Evolutionary conservation across 2,888 invertebrate genomes (phyloP).

Genomic region (Tetragonula carbonaria): DNA sequence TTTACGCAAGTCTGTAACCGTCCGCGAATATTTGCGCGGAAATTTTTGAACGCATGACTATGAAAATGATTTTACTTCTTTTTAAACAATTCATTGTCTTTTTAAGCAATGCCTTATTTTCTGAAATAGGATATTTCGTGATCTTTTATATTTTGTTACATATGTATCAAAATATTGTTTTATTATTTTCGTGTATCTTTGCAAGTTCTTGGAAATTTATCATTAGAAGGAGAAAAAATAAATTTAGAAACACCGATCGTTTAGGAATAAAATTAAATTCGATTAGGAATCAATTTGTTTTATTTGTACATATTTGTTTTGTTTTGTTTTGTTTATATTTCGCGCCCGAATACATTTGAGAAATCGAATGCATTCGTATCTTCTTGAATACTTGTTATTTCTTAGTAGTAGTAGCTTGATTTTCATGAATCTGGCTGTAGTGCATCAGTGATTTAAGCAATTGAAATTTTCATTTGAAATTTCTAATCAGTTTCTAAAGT

Average conservation of each 20-base stretch:
- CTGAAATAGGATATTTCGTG: background rate
- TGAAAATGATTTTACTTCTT: background rate
- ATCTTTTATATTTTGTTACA: background rate
- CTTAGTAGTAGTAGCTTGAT: background rate
- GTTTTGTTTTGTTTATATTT: background rate
- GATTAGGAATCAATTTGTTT: background rate
- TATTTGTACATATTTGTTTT: too few species aligned
- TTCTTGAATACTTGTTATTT: background rate
- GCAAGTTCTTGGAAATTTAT: background rate
- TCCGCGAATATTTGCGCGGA: conserved; percentile 22
- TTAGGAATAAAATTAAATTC: background rate
- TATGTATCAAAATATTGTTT: background rate
- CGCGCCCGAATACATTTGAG: background rate
- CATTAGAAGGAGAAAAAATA: background rate
- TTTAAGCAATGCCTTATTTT: background rate
- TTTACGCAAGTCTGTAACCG: conserved; percentile 34
- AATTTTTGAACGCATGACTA: conserved; percentile 20
- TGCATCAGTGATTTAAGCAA: too few species aligned
- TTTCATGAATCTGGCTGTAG: background rate
- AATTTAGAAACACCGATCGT: background rate
- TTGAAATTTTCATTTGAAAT: background rate
- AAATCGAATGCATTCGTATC: background rate
- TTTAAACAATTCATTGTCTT: background rate
- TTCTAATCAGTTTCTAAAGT: background rate
- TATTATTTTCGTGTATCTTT: background rate